Evolutionary conservation across 2,113 vertebrate genomes (phyloP), one percentile per base, ranked within the genome.

Genomic region (Perognathus longimembris): DNA sequence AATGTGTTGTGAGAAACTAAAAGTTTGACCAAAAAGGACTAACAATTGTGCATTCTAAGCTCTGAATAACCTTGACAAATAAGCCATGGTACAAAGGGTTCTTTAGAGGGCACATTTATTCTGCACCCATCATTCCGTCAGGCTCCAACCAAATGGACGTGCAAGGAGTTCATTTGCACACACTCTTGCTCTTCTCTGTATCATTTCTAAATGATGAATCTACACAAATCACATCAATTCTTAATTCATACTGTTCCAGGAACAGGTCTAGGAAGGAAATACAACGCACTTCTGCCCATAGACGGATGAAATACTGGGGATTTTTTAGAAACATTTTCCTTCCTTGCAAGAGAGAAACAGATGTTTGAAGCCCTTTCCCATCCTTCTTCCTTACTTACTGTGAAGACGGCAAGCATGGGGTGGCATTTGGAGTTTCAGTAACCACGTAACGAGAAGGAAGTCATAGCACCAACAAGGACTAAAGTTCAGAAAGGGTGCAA

Each of bases 281-380:
- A 7, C 20, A 50, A 40, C 18, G 4, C 17, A 73, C 30, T 82
- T 85, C 45, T 71, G 70, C 34, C 14, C 63, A 77, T 42, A 1
- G 28, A 94, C 66, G 40, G 64, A 11, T 73, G 64, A 91, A 82
- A 74, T 67, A 4, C 6, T 36, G 6, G 36, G 2, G 17, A 71
- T 57, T 89, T 54, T 67, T 32, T 18, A 89, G 21, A 57, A 87
- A 36, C 28, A 42, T 54, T 93, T 93, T 67, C 28, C 34, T 89
- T 91, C 45, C 26, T 89, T 50, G 26, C 30, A 64, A 86, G 57
- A 89, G 20, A 50, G 26, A 57, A 2, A 0, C 7, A 57, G 4
- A 66, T 86, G 34, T 14, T 66, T 2, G 54, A 91, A 90, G 18
- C 20, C 9, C 36, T 79, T 67, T 61, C 32, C 38, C 22, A 38